Percentiles rank a stretch among this genome's conserved stretches.
Evolutionary conservation across 1,140 invertebrate genomes (phyloP).

Genomic region (Drosophila serrata): DNA sequence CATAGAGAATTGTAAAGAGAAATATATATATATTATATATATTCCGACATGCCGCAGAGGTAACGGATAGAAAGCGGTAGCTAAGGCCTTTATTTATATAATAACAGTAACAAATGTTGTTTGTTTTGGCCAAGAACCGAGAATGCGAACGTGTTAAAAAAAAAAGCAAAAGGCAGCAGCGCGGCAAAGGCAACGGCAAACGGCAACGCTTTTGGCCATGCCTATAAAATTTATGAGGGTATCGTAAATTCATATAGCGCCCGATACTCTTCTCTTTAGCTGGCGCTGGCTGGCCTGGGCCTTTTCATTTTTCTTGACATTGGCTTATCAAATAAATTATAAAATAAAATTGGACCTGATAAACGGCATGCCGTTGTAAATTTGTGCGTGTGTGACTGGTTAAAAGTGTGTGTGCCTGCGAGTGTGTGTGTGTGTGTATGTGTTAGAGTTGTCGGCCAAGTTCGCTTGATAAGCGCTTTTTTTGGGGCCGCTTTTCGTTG

Average conservation of each 20-base stretch:
- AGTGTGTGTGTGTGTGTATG: conserved; percentile 8
- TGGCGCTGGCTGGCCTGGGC: conserved; percentile 12
- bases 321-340: conserved; percentile 73
- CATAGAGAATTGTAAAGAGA: conserved; percentile 12
- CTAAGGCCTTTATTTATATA: conserved; percentile 61
- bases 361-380: conserved; percentile 49
- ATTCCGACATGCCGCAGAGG: conserved; percentile 71
- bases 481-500: conserved; percentile 19
- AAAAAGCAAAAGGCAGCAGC: conserved; percentile 25
- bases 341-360: conserved; percentile 64
- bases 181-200: conserved; percentile 5
- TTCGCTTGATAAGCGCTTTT: conserved; percentile 74
- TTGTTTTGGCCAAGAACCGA: conserved; percentile 62
- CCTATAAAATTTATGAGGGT: conserved; percentile 72
- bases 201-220: conserved; percentile 33
- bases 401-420: conserved; percentile 2
- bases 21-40: conserved; percentile 11
- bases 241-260: conserved; percentile 64
- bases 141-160: conserved; percentile 70
- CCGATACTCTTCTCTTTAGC: conserved; percentile 15
- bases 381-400: conserved; percentile 44
- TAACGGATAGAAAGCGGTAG: conserved; percentile 52
- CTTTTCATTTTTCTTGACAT: conserved; percentile 63
- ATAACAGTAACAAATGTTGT: conserved; percentile 45
- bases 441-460: conserved; percentile 24